Percentiles rank a stretch among this genome's conserved stretches.
phyloP scores from a whole-genome alignment of 2,113 vertebrate genomes.

The Hydropotes inermis region DNA sequence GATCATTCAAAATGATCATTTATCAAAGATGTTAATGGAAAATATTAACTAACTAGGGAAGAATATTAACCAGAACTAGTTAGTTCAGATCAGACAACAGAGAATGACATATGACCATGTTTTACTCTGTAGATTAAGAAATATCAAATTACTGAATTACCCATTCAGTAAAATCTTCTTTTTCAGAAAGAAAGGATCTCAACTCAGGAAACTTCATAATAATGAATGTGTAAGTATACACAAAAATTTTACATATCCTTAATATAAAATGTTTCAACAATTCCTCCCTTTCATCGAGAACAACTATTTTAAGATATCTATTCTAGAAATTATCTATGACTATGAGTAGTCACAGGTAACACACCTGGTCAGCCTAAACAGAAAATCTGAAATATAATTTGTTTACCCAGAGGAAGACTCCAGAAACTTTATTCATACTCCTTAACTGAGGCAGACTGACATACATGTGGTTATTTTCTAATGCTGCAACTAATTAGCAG shows the following conservation, averaged over 20 bases:
- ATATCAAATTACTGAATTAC: background rate
- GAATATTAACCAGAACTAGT: background rate
- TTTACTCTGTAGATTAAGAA: background rate
- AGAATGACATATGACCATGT: background rate
- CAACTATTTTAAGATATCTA: background rate
- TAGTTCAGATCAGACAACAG: background rate
- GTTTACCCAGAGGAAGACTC: background rate
- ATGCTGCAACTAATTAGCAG: background rate
- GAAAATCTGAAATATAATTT: background rate
- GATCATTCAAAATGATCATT: background rate
- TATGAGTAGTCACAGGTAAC: background rate
- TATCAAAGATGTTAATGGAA: background rate
- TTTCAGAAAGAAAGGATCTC: background rate
- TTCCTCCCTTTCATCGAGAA: background rate
- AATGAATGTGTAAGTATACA: slow-evolving; percentile 28
- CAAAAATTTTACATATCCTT: background rate
- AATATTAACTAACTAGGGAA: background rate
- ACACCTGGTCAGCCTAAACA: background rate
- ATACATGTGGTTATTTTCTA: background rate
- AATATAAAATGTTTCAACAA: background rate
- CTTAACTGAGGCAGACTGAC: background rate
- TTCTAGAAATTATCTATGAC: background rate
- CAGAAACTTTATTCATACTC: background rate
- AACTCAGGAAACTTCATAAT: slow-evolving; percentile 51
- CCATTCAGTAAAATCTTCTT: background rate